Evolutionary conservation across 2,113 vertebrate species (phyloP).

Genomic region (Zosterops lateralis): DNA sequence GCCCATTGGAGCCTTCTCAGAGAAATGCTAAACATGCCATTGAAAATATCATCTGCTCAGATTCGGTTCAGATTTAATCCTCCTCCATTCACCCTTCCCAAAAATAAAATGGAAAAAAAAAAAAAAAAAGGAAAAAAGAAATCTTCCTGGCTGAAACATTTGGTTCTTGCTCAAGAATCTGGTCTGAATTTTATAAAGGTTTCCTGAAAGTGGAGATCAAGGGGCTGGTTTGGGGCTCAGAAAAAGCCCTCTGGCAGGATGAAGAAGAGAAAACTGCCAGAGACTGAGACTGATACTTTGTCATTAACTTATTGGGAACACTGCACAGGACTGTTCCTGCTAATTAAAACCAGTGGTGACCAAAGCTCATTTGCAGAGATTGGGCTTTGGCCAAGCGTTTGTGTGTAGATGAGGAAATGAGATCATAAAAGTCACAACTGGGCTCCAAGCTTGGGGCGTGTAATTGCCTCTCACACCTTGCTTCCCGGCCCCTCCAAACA

Average conservation of each 20-base stretch:
- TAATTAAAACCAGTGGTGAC: conserved; percentile 70
- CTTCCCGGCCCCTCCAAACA: neutral
- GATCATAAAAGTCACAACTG: conserved; percentile 29
- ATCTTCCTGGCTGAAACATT: conserved; percentile 54
- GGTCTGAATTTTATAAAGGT: conserved; percentile 60
- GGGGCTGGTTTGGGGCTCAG: conserved; percentile 48
- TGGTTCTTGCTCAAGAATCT: conserved; percentile 65
- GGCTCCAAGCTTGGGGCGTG: neutral
- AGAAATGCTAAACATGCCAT: neutral
- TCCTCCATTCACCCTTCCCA: conserved; percentile 17
- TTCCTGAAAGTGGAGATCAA: conserved; percentile 69
- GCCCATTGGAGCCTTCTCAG: neutral
- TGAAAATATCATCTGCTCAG: conserved; percentile 41
- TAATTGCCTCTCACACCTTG: conserved; percentile 55
- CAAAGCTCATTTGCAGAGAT: conserved; percentile 51
- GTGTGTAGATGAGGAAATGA: conserved; percentile 62
- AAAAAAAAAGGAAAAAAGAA: neutral
- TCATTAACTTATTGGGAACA: conserved; percentile 61
- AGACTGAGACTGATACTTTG: conserved; percentile 53
- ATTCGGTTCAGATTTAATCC: conserved; percentile 14
- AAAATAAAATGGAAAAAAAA: conserved; percentile 4
- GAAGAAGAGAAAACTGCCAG: conserved; percentile 58
- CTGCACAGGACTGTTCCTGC: conserved; percentile 40
- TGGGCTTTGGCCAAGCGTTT: conserved; percentile 17
- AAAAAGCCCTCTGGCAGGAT: conserved; percentile 53